Evolutionary conservation across 1,140 invertebrate genomes (phyloP).

Genomic region (Hylyphantes graminicola): DNA sequence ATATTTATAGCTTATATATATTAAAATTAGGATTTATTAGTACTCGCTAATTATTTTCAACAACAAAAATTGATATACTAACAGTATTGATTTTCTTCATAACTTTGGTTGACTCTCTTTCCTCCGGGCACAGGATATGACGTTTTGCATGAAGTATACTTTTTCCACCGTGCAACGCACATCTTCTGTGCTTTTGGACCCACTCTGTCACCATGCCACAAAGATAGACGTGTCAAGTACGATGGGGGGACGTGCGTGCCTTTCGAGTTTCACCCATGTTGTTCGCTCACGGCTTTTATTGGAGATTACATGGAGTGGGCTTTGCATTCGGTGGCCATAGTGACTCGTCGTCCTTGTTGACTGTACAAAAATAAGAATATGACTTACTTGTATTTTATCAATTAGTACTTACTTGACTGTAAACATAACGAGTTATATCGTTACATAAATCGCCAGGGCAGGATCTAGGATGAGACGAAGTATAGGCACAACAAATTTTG

Average conservation of each 20-base stretch:
- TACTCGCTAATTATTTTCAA: too few species aligned
- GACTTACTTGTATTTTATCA: neutral
- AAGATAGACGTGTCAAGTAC: slow-evolving; percentile 35
- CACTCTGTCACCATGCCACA: neutral
- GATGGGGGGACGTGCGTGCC: slow-evolving; percentile 36
- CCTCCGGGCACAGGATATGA: slow-evolving; percentile 18
- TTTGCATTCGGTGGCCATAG: slow-evolving; percentile 32
- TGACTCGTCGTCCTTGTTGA: neutral
- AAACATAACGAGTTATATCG: too few species aligned
- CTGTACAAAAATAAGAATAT: neutral
- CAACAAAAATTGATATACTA: neutral
- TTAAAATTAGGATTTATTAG: too few species aligned
- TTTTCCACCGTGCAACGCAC: slow-evolving; percentile 32
- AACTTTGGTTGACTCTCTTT: neutral
- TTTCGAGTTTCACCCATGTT: slow-evolving; percentile 20
- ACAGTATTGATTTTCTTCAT: slow-evolving; percentile 12
- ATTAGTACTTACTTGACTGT: too few species aligned
- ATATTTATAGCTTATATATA: too few species aligned
- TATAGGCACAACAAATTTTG: too few species aligned
- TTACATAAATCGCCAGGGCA: too few species aligned
- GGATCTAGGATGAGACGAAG: too few species aligned
- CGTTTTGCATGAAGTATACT: slow-evolving; percentile 23
- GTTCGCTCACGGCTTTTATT: slow-evolving; percentile 6
- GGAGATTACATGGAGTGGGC: slow-evolving; percentile 16
- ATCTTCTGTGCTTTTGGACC: slow-evolving; percentile 2